Conservation (phyloP, 2,888 invertebrate species). For the Chrysopilus asiliformis region DNA sequence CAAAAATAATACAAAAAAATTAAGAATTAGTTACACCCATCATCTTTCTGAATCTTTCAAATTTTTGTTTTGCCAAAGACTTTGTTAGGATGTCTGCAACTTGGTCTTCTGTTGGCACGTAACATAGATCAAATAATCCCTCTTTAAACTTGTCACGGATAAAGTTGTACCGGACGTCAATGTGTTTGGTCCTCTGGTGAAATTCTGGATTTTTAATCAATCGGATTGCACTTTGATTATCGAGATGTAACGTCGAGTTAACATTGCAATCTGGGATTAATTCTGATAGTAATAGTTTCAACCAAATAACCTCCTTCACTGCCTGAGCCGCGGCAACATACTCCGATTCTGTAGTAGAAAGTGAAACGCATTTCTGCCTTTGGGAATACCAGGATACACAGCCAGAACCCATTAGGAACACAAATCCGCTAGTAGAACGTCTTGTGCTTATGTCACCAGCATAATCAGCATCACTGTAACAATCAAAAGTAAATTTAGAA, state of each 20-base stretch:
- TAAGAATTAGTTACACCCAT: too few relatives aligned
- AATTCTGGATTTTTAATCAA: slow-evolving; percentile 1
- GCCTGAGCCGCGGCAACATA: slow-evolving; percentile 16
- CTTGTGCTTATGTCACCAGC: slow-evolving; percentile 2
- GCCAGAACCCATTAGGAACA: slow-evolving; percentile 1
- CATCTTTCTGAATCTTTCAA: too few relatives aligned
- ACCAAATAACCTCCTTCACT: slow-evolving; percentile 14
- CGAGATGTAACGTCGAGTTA: background rate
- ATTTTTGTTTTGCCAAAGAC: too few relatives aligned
- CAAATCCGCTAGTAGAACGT: slow-evolving; percentile 3
- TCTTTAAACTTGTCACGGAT: slow-evolving; percentile 1
- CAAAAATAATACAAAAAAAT: too few relatives aligned
- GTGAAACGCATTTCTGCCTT: slow-evolving; percentile 16
- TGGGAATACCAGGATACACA: slow-evolving; percentile 6
- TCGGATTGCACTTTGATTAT: slow-evolving; percentile 1
- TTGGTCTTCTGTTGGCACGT: slow-evolving; percentile 1
- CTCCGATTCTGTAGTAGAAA: slow-evolving; percentile 19
- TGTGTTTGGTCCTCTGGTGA: background rate
- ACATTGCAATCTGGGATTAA: background rate
- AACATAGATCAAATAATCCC: background rate
- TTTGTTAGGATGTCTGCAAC: slow-evolving; percentile 2
- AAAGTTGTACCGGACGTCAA: background rate
- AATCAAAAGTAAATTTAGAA: slow-evolving; percentile 2
- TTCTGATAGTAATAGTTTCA: slow-evolving; percentile 1
- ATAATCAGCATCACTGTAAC: slow-evolving; percentile 11